Conservation (phyloP, 2,113 vertebrate species). For the Elephas maximus region DNA sequence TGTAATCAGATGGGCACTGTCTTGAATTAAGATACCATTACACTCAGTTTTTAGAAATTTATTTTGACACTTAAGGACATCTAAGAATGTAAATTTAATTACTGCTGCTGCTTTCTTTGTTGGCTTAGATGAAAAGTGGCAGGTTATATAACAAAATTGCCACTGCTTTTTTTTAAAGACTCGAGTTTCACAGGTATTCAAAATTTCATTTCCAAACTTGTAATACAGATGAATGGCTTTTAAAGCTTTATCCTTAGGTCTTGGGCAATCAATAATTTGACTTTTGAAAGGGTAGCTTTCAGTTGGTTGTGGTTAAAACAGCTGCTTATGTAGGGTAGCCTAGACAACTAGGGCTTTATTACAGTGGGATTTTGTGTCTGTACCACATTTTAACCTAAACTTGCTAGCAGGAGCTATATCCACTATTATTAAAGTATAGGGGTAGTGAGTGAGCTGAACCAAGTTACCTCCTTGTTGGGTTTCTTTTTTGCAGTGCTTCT, state of each 20-base stretch:
- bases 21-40: not conserved
- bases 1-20: constrained; percentile 20
- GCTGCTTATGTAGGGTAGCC: not conserved
- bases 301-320: not conserved
- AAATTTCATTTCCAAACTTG: not conserved
- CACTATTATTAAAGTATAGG: not conserved
- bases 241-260: not conserved
- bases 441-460: not conserved
- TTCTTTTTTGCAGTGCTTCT: not conserved
- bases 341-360: not conserved
- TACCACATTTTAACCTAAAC: not conserved
- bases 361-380: not conserved
- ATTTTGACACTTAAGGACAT: constrained; percentile 68
- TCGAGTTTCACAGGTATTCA: not conserved
- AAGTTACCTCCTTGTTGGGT: not conserved
- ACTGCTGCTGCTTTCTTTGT: constrained; percentile 43
- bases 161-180: not conserved
- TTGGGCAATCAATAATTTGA: not conserved
- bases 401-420: not conserved
- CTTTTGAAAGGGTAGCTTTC: not conserved
- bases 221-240: not conserved
- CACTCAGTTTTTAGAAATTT: constrained; percentile 55
- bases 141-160: not conserved
- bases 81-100: constrained; percentile 62
- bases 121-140: constrained; percentile 43